These are phyloP conservation scores for Gavialis gangeticus DNA, from an alignment of 2,113 vertebrate species.

Conservation along the genomic window DNA sequence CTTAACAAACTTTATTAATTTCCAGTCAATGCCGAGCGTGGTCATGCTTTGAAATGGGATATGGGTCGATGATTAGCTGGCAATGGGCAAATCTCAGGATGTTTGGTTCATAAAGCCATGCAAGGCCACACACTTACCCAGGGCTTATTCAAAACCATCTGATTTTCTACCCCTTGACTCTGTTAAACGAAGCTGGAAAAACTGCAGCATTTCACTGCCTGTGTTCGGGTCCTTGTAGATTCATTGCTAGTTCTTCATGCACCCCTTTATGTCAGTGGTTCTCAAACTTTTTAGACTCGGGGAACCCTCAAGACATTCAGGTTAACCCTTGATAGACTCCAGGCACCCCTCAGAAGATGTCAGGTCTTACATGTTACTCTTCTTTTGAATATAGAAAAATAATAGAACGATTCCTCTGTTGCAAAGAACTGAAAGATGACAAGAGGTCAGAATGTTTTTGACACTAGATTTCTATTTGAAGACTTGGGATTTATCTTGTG, in stretches of 20 bases:
- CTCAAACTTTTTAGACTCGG: no score
- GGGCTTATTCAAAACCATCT: not conserved
- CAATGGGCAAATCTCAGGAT: not conserved
- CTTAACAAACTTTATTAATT: slow-evolving; percentile 56
- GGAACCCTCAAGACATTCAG: no score
- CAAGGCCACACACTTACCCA: not conserved
- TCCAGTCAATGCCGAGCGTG: slow-evolving; percentile 6
- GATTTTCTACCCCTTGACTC: not conserved
- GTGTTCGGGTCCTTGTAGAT: not conserved
- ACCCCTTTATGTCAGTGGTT: not conserved
- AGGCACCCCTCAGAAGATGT: no score
- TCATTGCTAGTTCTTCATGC: not conserved
- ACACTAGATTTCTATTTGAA: no score
- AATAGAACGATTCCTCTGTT: no score
- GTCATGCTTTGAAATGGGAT: slow-evolving; percentile 23
- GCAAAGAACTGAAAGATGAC: no score
- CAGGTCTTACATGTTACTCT: no score
- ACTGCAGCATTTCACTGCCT: not conserved
- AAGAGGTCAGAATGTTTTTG: no score
- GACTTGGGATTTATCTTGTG: no score
- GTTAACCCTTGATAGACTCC: no score
- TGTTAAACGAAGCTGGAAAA: not conserved
- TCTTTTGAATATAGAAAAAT: no score
- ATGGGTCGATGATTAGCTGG: not conserved
- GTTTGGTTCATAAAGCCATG: not conserved